phyloP scores from a whole-genome alignment of 2,797 vertebrate genomes.

The Karalla daura region DNA sequence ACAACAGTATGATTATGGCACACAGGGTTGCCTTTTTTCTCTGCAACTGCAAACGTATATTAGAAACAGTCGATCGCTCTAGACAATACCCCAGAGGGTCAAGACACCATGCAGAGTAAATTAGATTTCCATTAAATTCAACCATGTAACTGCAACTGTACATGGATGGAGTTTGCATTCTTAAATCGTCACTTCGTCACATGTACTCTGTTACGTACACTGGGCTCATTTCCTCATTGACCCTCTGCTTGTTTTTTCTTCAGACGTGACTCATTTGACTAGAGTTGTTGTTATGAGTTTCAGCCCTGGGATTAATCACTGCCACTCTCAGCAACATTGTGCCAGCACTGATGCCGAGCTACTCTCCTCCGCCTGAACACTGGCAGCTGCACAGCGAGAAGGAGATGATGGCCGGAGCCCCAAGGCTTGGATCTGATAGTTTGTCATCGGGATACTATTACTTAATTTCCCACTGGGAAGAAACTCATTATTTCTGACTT shows the following conservation, averaged over 20 bases:
- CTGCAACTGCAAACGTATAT: too few relatives aligned
- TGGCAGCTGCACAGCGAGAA: slow-evolving; percentile 68
- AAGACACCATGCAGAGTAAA: too few relatives aligned
- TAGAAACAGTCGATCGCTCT: too few relatives aligned
- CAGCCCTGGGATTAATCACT: slow-evolving; percentile 58
- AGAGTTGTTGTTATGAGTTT: slow-evolving; percentile 28
- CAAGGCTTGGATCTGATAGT: slow-evolving; percentile 80
- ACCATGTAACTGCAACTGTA: too few relatives aligned
- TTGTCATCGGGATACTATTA: slow-evolving; percentile 85
- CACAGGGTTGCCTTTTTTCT: too few relatives aligned
- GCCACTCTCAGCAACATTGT: slow-evolving; percentile 55
- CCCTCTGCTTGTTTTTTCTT: slow-evolving; percentile 7
- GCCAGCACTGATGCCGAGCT: slow-evolving; percentile 48
- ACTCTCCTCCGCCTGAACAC: slow-evolving; percentile 65
- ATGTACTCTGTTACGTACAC: too few relatives aligned
- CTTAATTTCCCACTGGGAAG: slow-evolving; percentile 84
- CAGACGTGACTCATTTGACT: slow-evolving; percentile 20
- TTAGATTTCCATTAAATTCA: too few relatives aligned
- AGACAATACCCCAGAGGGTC: too few relatives aligned
- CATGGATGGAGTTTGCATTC: too few relatives aligned
- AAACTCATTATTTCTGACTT: slow-evolving; percentile 85
- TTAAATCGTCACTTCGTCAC: too few relatives aligned
- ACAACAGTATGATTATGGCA: too few relatives aligned
- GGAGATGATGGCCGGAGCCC: slow-evolving; percentile 79
- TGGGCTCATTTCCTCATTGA: slow-evolving; percentile 1